A percentile compares a stretch with the other conserved stretches of the same genome.
These are phyloP conservation scores for Dendrolimus pini DNA, from an alignment of 2,888 invertebrate genomes.

Conservation along the genomic window DNA sequence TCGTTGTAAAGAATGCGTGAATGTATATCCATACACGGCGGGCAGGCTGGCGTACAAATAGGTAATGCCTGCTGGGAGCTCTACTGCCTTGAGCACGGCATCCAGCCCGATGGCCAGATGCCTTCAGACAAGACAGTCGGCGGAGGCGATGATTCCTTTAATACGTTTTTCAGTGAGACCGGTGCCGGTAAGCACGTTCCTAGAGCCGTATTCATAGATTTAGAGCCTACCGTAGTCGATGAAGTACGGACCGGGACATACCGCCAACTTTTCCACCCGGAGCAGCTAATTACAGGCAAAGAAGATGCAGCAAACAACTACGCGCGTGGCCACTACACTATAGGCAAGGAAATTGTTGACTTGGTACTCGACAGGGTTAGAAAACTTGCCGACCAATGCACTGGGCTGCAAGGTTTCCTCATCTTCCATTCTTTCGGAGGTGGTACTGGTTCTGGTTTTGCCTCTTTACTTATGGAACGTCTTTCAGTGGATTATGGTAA, in stretches of 20 bases:
- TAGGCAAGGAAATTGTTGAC: slow-evolving; percentile 96
- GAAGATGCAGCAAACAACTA: slow-evolving; percentile 99
- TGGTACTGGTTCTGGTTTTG: slow-evolving; percentile 96
- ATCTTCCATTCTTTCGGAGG: slow-evolving; percentile 97
- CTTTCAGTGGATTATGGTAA: slow-evolving; percentile 96
- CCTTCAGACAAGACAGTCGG: slow-evolving; percentile 88
- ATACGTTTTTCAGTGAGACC: slow-evolving; percentile 95
- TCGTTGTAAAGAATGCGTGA: slow-evolving; percentile 55
- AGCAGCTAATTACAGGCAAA: slow-evolving; percentile 96
- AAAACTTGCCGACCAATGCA: slow-evolving; percentile 92
- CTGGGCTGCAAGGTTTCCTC: slow-evolving; percentile 92
- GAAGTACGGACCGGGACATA: slow-evolving; percentile 96
- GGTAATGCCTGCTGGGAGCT: slow-evolving; percentile 93
- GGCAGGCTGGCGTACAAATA: slow-evolving; percentile 85
- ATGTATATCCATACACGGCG: slow-evolving; percentile 68
- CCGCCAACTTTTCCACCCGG: slow-evolving; percentile 96
- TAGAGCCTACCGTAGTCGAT: slow-evolving; percentile 97
- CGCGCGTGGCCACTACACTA: slow-evolving; percentile 97
- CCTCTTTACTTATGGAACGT: slow-evolving; percentile 95
- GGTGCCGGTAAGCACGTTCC: slow-evolving; percentile 97
- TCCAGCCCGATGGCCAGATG: slow-evolving; percentile 91
- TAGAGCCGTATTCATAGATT: slow-evolving; percentile 94
- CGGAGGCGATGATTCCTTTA: slow-evolving; percentile 95
- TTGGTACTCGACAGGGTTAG: slow-evolving; percentile 90
- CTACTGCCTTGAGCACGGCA: slow-evolving; percentile 88